Evolutionary conservation across 2,113 vertebrate genomes (phyloP).

Genomic region (Neolamprologus cancellatus): DNA sequence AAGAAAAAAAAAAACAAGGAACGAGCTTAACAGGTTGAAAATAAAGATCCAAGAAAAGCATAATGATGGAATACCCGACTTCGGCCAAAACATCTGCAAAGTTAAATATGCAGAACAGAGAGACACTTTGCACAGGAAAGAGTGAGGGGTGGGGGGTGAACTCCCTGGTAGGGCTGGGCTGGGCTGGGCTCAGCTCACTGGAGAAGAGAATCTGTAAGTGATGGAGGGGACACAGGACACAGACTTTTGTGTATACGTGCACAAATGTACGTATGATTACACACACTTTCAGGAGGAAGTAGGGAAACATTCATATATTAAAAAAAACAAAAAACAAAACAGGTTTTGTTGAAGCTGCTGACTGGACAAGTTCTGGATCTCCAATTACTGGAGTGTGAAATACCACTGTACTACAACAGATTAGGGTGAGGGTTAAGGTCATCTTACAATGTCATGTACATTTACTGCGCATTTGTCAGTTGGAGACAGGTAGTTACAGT

Average conservation of each 20-base stretch:
- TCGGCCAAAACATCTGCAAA: not conserved
- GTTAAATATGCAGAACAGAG: not conserved
- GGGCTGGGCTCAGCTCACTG: not conserved
- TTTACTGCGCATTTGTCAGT: constrained; percentile 26
- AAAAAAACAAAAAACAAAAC: not conserved
- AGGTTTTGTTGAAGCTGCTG: constrained; percentile 12
- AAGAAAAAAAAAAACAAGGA: not conserved
- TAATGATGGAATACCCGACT: not conserved
- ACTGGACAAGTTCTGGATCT: not conserved
- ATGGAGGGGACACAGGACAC: not conserved
- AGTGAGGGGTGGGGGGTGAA: not conserved
- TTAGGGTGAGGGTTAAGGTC: constrained; percentile 22
- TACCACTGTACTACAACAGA: not conserved
- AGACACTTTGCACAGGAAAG: not conserved
- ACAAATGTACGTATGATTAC: not conserved
- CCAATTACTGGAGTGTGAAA: constrained; percentile 7
- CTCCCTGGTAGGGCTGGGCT: not conserved
- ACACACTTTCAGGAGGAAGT: not conserved
- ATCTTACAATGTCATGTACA: not conserved
- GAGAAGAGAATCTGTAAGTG: not conserved
- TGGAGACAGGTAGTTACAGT: not conserved
- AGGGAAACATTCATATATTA: not conserved
- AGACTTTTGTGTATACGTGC: no score
- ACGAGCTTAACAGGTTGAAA: not conserved
- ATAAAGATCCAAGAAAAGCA: not conserved